phyloP scores from a whole-genome alignment of 2,797 vertebrate genomes.

The Benthosema pterotum region DNA sequence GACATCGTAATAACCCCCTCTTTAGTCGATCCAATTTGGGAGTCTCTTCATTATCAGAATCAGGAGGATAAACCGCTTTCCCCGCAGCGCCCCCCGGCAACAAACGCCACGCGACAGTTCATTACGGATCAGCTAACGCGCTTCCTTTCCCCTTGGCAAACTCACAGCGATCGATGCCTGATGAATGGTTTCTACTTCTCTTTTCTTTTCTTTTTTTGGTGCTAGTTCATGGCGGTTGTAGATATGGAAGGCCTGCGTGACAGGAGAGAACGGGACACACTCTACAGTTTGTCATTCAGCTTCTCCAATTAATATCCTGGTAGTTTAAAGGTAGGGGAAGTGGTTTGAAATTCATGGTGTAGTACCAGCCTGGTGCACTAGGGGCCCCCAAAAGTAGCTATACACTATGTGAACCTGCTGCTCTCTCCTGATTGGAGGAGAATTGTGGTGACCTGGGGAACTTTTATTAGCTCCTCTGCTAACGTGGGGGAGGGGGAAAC shows the following conservation, averaged over 20 bases:
- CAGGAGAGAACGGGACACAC: slow-evolving; percentile 50
- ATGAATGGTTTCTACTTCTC: too few species aligned
- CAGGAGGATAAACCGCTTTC: slow-evolving; percentile 46
- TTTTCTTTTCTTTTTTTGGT: slow-evolving; percentile 23
- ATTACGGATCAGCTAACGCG: slow-evolving; percentile 52
- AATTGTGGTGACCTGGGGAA: too few species aligned
- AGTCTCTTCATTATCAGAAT: slow-evolving; percentile 65
- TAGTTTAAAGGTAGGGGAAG: too few species aligned
- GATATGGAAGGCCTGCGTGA: slow-evolving; percentile 1
- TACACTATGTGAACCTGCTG: too few species aligned
- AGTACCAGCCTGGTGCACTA: too few species aligned
- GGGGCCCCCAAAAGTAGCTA: too few species aligned
- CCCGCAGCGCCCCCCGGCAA: slow-evolving; percentile 28
- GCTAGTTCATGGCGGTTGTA: slow-evolving; percentile 61
- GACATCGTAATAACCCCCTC: slow-evolving; percentile 25
- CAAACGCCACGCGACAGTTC: slow-evolving; percentile 53
- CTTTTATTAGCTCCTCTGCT: too few species aligned
- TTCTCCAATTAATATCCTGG: slow-evolving; percentile 57
- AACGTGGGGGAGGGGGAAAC: too few species aligned
- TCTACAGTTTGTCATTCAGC: slow-evolving; percentile 72
- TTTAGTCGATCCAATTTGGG: slow-evolving; percentile 49
- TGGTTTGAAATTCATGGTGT: too few species aligned
- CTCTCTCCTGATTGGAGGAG: too few species aligned
- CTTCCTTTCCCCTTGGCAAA: slow-evolving; percentile 58
- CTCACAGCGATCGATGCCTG: slow-evolving; percentile 55